Base-by-base conservation (phyloP, 2,113 vertebrate genomes). In the Pimephales promelas region DNA sequence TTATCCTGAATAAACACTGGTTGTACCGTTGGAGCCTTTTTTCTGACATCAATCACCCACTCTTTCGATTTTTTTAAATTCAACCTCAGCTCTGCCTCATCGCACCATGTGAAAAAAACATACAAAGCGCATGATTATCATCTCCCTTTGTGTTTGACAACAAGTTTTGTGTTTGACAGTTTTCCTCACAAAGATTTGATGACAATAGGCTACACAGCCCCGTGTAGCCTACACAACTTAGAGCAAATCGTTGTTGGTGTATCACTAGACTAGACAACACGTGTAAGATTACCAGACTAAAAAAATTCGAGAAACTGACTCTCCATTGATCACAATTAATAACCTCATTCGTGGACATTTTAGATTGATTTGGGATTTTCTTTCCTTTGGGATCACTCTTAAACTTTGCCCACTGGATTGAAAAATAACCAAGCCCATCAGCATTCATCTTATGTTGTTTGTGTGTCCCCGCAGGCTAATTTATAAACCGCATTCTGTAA, bases 401-500 rank as follows among this genome's bases (percentile, higher is more conserved):
- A 40, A 24, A 22, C 74, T 57, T 56, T 36, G 34, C 24, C 3
- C 24, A 54, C n/a, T 61, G 56, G 24, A 61, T 26, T 61, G 24
- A 10, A 64, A 79, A 64, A 66, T n/a, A 79, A 64, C 3, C 4
- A 10, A 14, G 18, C n/a, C 43, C 10, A 68, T 77, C 43, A 40
- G 73, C 57, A 83, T 66, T 83, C 82, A 76, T 66, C 59, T 52
- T 28, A 47, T 66, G 36, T 62, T 8, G 31, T 64, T 74, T 11
- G 49, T 11, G 49, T 54, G 59, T 83, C 82, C 61, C 61, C 24
- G 24, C 43, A 75, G 26, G 76, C 72, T 52, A 45, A 83, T 56
- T 57, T 28, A 54, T 57, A 66, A 49, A 22, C 57, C 77, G 10
- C 9, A 76, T 83, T 77, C 72, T 31, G 45, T 43, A 68, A 64